Conservation (phyloP, 2,888 invertebrate species). For the Pilophorus perplexus region DNA sequence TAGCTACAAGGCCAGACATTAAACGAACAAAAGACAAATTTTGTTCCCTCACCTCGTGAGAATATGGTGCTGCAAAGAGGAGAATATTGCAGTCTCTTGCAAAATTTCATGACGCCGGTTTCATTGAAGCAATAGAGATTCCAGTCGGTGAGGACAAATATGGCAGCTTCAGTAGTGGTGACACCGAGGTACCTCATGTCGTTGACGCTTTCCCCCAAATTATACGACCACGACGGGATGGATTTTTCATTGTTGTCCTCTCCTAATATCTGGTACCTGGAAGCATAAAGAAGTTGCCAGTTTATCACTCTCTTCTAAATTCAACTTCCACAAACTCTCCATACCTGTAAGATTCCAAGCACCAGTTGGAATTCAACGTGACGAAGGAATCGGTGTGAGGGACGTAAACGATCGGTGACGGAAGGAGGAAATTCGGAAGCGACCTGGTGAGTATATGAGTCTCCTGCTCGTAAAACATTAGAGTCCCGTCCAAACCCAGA, state of each 20-base stretch:
- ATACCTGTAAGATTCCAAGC: constrained; percentile 81
- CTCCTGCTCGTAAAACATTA: constrained; percentile 92
- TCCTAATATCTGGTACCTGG: constrained; percentile 54
- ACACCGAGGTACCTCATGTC: constrained; percentile 61
- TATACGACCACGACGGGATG: constrained; percentile 74
- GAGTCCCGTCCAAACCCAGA: constrained; percentile 83
- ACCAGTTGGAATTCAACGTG: constrained; percentile 76
- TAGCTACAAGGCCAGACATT: too few species aligned
- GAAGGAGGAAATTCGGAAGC: constrained; percentile 75
- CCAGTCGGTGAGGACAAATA: constrained; percentile 80
- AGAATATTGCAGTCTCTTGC: constrained; percentile 80
- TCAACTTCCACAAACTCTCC: not conserved
- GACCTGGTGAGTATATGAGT: constrained; percentile 78
- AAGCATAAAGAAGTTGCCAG: too few species aligned
- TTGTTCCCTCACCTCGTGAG: constrained; percentile 60
- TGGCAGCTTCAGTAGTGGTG: constrained; percentile 64
- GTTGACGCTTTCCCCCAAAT: constrained; percentile 73
- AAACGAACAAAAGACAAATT: too few species aligned
- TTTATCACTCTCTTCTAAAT: too few species aligned
- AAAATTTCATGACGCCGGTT: constrained; percentile 74
- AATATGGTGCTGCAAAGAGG: constrained; percentile 74
- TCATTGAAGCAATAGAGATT: constrained; percentile 78
- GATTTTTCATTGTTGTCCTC: constrained; percentile 59
- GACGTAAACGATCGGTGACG: constrained; percentile 80
- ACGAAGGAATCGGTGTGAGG: constrained; percentile 81